Percentiles rank a stretch among this genome's conserved stretches.
phyloP scores from a whole-genome alignment of 2,888 invertebrate species.

The Agonopterix alstromeriana region DNA sequence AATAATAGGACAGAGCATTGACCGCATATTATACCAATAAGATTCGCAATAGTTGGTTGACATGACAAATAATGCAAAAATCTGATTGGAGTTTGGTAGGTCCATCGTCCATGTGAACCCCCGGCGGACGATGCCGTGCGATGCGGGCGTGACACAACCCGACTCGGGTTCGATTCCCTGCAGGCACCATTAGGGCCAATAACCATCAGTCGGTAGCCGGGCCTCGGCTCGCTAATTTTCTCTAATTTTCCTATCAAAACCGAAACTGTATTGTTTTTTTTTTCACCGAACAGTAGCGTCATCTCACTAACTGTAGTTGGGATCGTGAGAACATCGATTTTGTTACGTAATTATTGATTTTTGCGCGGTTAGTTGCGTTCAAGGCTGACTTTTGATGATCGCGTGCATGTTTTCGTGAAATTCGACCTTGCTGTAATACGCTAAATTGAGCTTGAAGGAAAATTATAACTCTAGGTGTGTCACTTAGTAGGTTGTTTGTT shows the following conservation, averaged over 20 bases:
- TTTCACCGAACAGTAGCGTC: conserved; percentile 40
- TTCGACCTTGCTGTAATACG: conserved; percentile 55
- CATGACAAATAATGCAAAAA: neutral
- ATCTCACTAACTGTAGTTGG: conserved; percentile 43
- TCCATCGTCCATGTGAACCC: conserved; percentile 44
- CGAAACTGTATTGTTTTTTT: conserved; percentile 57
- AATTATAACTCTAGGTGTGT: conserved; percentile 12
- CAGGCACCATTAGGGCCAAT: conserved; percentile 70
- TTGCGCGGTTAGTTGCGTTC: conserved; percentile 28
- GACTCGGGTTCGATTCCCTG: conserved; percentile 54
- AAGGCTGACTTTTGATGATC: conserved; percentile 37
- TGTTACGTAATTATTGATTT: conserved; percentile 56
- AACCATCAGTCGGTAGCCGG: conserved; percentile 71
- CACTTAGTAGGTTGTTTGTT: conserved; percentile 7
- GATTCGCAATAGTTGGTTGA: too few species aligned
- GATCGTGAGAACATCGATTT: conserved; percentile 59
- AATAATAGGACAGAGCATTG: too few species aligned
- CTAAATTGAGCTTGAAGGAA: conserved; percentile 61
- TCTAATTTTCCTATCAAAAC: conserved; percentile 75
- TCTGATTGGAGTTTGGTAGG: neutral
- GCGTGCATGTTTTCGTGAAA: conserved; percentile 39
- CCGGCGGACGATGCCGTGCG: conserved; percentile 37
- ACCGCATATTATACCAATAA: too few species aligned
- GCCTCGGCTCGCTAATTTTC: conserved; percentile 64
- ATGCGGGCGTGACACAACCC: conserved; percentile 58